Base-by-base conservation (phyloP, 2,888 invertebrate genomes). In the Criorhina ranunculi region DNA sequence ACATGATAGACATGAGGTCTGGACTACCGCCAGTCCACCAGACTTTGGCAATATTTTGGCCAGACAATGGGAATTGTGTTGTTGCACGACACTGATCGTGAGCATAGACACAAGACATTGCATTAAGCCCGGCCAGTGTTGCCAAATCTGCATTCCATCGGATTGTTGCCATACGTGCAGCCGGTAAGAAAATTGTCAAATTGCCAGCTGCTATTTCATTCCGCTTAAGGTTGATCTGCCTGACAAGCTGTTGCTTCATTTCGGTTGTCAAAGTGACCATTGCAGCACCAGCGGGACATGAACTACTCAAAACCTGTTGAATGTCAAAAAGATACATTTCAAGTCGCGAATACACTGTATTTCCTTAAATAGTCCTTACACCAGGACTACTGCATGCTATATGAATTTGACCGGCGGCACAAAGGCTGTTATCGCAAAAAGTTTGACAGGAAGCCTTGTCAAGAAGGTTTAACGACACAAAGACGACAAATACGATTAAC, bases 11-110 rank as follows among this genome's bases (percentile, higher is more conserved):
- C 24, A 24, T 24, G 64, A 12, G 0, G 12, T 49, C 11, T 31
- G n/a, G 33, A 0, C 11, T 5, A 1, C 4, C 4, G 2, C 76
- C 12, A 9, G 29, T 79, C 78, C 80, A 89, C 42, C 87, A 59
- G 5, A 82, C 59, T 67, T 83, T 82, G n/a, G 88, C 90, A 46
- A 89, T 62, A 44, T 44, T 15, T 35, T 35, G 35, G 9, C 35
- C 17, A 55, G 17, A 35, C 33, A 12, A 9, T 35, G 9, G 8
- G 9, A 35, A 35, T 35, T 35, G 35, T 9, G 9, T 9, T 35
- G 35, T 35, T 2, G 35, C 35, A 2, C 35, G 35, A 11, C 35
- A 35, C 2, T 9, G 8, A 35, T 35, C 35, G 35, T 35, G 35
- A 35, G 8, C 35, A 11, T 9, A 35, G 11, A 35, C 9, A 9